Evolutionary conservation across 2,113 vertebrate species (phyloP).

Genomic region (Hirundichthys speculiger): DNA sequence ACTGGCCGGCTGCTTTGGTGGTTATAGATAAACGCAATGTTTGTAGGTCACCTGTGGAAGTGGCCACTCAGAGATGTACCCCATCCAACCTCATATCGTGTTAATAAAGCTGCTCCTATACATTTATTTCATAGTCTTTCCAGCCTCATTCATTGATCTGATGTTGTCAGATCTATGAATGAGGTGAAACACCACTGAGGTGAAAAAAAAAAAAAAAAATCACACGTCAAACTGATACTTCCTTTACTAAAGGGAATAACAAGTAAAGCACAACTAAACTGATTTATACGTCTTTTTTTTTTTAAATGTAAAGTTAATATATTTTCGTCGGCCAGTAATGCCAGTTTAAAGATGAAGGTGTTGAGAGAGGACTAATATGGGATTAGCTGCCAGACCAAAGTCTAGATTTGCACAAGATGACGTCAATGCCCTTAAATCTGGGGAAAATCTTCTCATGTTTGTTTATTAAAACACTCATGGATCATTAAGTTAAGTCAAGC

Average conservation of each 20-base stretch:
- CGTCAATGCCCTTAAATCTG: conserved; percentile 51
- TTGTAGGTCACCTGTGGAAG: too few species aligned
- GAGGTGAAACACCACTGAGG: background rate
- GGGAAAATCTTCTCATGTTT: conserved; percentile 46
- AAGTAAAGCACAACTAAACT: conserved; percentile 4
- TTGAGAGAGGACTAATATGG: conserved; percentile 39
- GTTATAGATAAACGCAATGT: too few species aligned
- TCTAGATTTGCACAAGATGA: conserved; percentile 48
- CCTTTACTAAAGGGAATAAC: background rate
- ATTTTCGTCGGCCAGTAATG: conserved; percentile 18
- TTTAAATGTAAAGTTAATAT: conserved; percentile 9
- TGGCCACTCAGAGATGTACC: too few species aligned
- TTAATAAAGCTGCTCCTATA: too few species aligned
- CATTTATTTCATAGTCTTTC: too few species aligned
- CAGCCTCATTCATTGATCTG: too few species aligned
- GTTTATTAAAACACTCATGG: conserved; percentile 42
- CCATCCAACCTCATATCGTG: too few species aligned
- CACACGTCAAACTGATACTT: background rate
- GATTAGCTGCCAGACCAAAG: conserved; percentile 43
- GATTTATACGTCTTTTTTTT: too few species aligned
- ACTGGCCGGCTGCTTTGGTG: too few species aligned
- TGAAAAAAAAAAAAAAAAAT: background rate
- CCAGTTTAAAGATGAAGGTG: conserved; percentile 44
- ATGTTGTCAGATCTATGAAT: too few species aligned
- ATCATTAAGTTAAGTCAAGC: conserved; percentile 49